These are phyloP conservation scores for Melieria picta DNA, from an alignment of 2,888 invertebrate genomes.

Conservation along the genomic window DNA sequence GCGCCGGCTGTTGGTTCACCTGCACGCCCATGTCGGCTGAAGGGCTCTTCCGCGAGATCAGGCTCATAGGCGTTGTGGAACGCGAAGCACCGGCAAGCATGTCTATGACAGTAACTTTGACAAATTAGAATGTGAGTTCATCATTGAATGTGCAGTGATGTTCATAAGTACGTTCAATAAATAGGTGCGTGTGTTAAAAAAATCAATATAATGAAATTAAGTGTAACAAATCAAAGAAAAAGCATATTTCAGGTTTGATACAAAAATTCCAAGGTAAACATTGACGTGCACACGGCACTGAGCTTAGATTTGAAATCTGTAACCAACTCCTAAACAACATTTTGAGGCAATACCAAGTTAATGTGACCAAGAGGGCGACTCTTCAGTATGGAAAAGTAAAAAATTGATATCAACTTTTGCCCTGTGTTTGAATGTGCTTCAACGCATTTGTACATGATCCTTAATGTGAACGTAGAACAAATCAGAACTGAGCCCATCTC, in stretches of 20 bases:
- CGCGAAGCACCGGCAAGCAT: slow-evolving; percentile 73
- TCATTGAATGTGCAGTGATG: neutral
- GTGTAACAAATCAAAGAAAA: neutral
- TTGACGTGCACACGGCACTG: too few relatives aligned
- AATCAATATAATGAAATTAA: neutral
- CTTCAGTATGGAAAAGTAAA: too few relatives aligned
- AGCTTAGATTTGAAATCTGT: too few relatives aligned
- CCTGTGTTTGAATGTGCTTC: too few relatives aligned
- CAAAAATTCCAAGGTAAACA: neutral
- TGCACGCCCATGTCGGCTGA: slow-evolving; percentile 77
- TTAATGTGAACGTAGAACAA: too few relatives aligned
- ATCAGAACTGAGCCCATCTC: too few relatives aligned
- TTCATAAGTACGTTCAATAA: neutral
- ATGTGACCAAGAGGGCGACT: too few relatives aligned
- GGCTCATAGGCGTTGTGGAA: slow-evolving; percentile 82
- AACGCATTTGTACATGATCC: too few relatives aligned
- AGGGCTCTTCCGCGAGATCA: slow-evolving; percentile 81
- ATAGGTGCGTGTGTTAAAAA: slow-evolving; percentile 4
- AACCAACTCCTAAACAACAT: too few relatives aligned
- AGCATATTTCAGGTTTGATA: neutral
- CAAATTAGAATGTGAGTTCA: slow-evolving; percentile 5
- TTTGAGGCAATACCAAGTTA: too few relatives aligned
- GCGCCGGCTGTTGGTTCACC: slow-evolving; percentile 49
- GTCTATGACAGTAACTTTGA: slow-evolving; percentile 66
- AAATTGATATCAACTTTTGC: too few relatives aligned